A percentile compares a stretch with the other conserved stretches of the same genome.
Evolutionary conservation across 2,113 vertebrate genomes (phyloP).

Genomic region (Lamprologus callipterus): DNA sequence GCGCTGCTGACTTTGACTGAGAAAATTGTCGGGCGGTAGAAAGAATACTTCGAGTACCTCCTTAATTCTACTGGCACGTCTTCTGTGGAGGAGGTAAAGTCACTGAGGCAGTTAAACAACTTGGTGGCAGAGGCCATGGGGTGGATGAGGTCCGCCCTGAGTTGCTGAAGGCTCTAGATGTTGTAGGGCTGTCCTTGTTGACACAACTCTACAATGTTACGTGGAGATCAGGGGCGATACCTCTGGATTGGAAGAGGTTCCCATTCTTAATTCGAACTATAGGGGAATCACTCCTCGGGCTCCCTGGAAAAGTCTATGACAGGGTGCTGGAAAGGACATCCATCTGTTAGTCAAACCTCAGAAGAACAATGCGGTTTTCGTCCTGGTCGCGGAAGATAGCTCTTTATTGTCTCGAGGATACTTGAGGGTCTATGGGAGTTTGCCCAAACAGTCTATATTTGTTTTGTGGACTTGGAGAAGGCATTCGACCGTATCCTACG

Average conservation of each 20-base stretch:
- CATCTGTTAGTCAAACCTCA: too few species aligned
- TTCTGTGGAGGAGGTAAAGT: neutral
- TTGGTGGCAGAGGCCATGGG: neutral
- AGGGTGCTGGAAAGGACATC: too few species aligned
- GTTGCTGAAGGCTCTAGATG: neutral
- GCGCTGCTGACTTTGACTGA: neutral
- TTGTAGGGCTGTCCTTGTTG: neutral
- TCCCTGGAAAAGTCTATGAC: too few species aligned
- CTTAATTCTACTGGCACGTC: neutral
- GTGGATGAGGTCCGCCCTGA: neutral
- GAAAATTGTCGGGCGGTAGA: accelerated
- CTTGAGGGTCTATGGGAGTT: too few species aligned
- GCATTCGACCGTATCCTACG: too few species aligned
- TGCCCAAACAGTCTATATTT: too few species aligned
- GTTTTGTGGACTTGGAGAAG: too few species aligned
- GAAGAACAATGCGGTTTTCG: too few species aligned
- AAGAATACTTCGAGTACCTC: neutral
- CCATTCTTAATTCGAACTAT: too few species aligned
- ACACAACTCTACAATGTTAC: neutral
- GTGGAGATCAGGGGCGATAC: neutral
- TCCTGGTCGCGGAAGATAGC: accelerated
- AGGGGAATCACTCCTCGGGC: too few species aligned
- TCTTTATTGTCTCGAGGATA: accelerated
- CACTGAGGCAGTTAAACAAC: neutral
- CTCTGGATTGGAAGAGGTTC: too few species aligned